Conservation (phyloP, 2,797 vertebrate species). For the Hybognathus amarus region DNA sequence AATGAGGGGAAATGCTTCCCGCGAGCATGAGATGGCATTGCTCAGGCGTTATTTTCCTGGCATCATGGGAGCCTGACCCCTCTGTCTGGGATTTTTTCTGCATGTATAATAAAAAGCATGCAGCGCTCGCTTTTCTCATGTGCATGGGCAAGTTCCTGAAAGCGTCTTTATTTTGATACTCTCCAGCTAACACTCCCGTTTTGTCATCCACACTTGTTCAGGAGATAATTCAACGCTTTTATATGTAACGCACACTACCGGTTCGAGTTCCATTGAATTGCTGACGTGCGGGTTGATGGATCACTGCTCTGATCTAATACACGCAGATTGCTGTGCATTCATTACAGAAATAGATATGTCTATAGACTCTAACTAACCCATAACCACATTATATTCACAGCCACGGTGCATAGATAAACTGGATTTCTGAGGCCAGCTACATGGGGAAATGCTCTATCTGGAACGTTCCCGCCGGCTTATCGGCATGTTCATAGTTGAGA, state of each 20-base stretch:
- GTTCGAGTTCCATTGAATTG: slow-evolving; percentile 9
- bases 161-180: background rate
- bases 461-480: slow-evolving; percentile 25
- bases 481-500: slow-evolving; percentile 16
- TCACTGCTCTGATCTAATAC: background rate
- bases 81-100: slow-evolving; percentile 59
- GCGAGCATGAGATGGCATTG: background rate
- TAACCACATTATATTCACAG: slow-evolving; percentile 7
- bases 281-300: slow-evolving; percentile 20
- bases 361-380: slow-evolving; percentile 6
- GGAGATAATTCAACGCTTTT: background rate
- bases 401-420: background rate
- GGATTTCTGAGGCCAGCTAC: background rate
- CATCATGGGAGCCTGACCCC: slow-evolving; percentile 58
- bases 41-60: background rate
- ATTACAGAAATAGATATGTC: slow-evolving; percentile 17
- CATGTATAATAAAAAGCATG: slow-evolving; percentile 60
- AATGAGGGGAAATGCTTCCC: background rate
- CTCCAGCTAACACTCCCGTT: background rate
- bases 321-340: background rate
- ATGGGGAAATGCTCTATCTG: slow-evolving; percentile 12
- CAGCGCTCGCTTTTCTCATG: background rate
- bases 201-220: background rate
- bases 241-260: background rate
- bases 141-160: background rate